Evolutionary conservation across 2,113 vertebrate genomes (phyloP).

Genomic region (Dipodomys stephensi): DNA sequence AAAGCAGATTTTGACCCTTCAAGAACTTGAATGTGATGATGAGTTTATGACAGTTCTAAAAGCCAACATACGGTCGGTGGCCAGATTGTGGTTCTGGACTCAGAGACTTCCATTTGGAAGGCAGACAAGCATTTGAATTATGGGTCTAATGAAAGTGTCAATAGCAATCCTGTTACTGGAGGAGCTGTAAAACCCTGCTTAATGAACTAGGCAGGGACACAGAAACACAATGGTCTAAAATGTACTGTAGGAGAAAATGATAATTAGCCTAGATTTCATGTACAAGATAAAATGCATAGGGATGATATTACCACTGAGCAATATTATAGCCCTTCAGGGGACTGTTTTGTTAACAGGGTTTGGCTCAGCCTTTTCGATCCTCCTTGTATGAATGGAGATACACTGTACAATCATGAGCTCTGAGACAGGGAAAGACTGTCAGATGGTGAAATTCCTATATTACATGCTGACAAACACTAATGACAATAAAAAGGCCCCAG

Average conservation of each 20-base stretch:
- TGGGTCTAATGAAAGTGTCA: conserved; percentile 87
- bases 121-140: conserved; percentile 79
- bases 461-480: conserved; percentile 32
- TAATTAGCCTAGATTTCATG: conserved; percentile 81
- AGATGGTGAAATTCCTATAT: conserved; percentile 53
- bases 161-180: conserved; percentile 85
- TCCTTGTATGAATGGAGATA: conserved; percentile 25
- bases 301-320: conserved; percentile 68
- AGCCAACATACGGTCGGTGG: conserved; percentile 66
- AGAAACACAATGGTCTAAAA: conserved; percentile 85
- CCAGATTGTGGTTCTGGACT: conserved; percentile 80
- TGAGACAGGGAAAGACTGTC: conserved; percentile 41
- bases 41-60: conserved; percentile 76
- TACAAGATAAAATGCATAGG: conserved; percentile 78
- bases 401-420: conserved; percentile 7
- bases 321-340: conserved; percentile 62
- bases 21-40: conserved; percentile 69
- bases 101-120: conserved; percentile 80
- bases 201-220: conserved; percentile 86
- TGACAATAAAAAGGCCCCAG: conserved; percentile 19
- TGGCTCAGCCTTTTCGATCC: conserved; percentile 55
- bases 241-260: conserved; percentile 80
- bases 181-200: conserved; percentile 84
- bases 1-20: conserved; percentile 77
- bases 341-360: conserved; percentile 72